Evolutionary conservation across 2,888 invertebrate species (phyloP), one percentile per base, ranked within the genome.

Genomic region (Caenorhabditis zanzibari): DNA sequence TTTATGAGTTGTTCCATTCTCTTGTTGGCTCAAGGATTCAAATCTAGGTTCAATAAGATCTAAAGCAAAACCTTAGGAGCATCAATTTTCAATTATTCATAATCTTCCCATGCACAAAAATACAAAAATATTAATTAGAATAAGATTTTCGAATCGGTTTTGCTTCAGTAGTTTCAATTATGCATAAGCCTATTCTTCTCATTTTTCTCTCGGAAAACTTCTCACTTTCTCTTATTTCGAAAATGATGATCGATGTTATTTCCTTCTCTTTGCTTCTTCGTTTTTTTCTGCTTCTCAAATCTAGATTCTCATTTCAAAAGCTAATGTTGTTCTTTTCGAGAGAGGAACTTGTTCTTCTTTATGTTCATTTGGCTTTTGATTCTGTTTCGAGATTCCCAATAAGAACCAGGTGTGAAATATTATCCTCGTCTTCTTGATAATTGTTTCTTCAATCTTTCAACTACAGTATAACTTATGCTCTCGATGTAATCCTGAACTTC

Each of bases 181-280:
- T 10, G 19, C 19, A 47, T 19, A 6, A 4, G 7, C 35, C 58
- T 26, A 54, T 54, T 54, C 14, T 54, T 54, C 38, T 38, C 38
- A 38, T 54, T 47, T 66, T 22, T 52, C 22, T 63, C 68, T 54
- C 54, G 54, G 24, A 68, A 24, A 68, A 38, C 74, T 74, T 64
- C 74, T 64, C 74, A 64, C 54, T 74, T 74, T 74, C 74, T 41
- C 63, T 28, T n/a, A 24, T 64, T 68, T 64, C 63, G 71, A 71
- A 71, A 71, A 74, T 64, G 74, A 74, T 74, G 63, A 74, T 74
- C 74, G 74, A 74, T 49, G 49, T 54, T 71, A 56, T 47, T 64
- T 44, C 71, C 52, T 59, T 54, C 19, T 61, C 61, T 38, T 32
- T 61, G 35, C 32, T 38, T 68, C 41, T 54, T 59, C 22, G n/a